Percentiles rank a stretch among this genome's conserved stretches.
Conservation (phyloP, 2,797 vertebrate genomes). For the Strix occidentalis region DNA sequence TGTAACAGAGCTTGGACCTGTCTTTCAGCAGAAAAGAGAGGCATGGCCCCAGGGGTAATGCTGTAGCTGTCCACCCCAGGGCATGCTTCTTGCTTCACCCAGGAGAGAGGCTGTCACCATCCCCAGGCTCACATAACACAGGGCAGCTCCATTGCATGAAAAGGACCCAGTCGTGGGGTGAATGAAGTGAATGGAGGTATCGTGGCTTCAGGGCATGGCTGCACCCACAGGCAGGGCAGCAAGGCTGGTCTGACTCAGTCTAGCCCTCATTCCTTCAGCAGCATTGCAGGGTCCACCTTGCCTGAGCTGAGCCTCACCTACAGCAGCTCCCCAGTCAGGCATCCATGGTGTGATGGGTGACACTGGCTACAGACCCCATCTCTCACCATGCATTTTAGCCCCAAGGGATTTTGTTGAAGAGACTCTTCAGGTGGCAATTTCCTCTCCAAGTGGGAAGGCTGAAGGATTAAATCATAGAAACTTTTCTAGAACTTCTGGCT, state of each 20-base stretch:
- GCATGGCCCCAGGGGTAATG: neutral
- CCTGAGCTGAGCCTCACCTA: neutral
- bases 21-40: neutral
- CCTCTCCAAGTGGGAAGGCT: neutral
- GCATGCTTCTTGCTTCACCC: neutral
- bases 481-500: neutral
- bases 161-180: neutral
- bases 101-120: neutral
- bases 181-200: neutral
- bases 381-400: neutral
- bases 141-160: neutral
- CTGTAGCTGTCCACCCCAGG: neutral
- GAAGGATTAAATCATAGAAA: neutral
- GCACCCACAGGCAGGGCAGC: neutral
- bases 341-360: neutral
- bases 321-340: neutral
- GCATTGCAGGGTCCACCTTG: neutral
- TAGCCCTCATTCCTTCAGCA: neutral
- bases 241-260: neutral
- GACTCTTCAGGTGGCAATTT: neutral
- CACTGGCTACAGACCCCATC: neutral
- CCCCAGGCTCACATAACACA: neutral
- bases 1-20: neutral
- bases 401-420: neutral
- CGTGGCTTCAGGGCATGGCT: neutral